Conservation (phyloP, 2,113 vertebrate genomes). For the Suncus etruscus region DNA sequence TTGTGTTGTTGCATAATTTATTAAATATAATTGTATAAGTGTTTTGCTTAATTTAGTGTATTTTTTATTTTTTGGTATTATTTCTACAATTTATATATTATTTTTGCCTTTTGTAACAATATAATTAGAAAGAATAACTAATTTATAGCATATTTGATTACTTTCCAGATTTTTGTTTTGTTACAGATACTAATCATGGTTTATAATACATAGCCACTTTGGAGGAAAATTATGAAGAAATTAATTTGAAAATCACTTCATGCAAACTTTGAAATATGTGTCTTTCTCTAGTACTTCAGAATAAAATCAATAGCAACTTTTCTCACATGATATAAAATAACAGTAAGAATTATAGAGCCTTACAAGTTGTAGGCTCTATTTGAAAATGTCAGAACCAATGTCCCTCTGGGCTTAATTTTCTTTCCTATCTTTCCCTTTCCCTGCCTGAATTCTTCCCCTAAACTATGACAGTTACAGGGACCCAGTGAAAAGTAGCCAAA, state of each 20-base stretch:
- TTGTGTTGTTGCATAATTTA: neutral
- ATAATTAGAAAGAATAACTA: neutral
- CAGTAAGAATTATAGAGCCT: neutral
- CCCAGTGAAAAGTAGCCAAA: conserved; percentile 15
- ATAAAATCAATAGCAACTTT: conserved; percentile 19
- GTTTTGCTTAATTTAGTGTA: neutral
- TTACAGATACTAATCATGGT: neutral
- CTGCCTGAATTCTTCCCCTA: neutral
- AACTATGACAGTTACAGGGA: conserved; percentile 12
- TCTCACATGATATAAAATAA: neutral
- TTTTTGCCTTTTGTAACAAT: neutral
- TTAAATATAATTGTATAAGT: neutral
- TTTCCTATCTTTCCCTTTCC: neutral
- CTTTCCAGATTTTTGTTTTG: neutral
- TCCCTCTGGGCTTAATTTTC: conserved; percentile 65
- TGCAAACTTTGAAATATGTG: neutral
- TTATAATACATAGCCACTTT: neutral
- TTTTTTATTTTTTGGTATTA: neutral
- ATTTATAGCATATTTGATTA: neutral
- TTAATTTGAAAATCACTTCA: neutral
- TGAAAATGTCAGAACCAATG: conserved; percentile 7
- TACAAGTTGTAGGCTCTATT: neutral
- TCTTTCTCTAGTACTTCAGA: neutral
- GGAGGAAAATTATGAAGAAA: neutral
- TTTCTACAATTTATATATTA: neutral